These are phyloP conservation scores for Falcunculus frontatus DNA, from an alignment of 2,113 vertebrate genomes.

Conservation along the genomic window DNA sequence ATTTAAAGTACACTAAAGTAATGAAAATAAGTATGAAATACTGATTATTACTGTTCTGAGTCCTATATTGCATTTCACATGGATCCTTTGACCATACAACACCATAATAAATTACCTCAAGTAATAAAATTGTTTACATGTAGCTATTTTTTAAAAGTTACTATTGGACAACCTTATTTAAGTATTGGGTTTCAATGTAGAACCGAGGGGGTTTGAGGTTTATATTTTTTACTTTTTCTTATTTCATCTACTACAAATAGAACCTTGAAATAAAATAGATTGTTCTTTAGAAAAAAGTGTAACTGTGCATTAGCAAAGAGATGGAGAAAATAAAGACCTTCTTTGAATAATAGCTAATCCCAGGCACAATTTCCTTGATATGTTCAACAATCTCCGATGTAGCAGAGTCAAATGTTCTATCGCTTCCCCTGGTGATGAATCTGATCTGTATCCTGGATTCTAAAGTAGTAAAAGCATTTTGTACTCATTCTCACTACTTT, in stretches of 20 bases:
- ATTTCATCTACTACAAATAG: neutral
- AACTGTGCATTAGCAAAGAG: neutral
- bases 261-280: neutral
- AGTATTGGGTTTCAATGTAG: neutral
- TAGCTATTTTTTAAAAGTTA: neutral
- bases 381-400: neutral
- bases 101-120: neutral
- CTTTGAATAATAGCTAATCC: neutral
- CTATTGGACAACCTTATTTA: neutral
- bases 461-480: neutral
- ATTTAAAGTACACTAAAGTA: neutral
- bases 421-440: accelerated
- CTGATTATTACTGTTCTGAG: neutral
- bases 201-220: neutral
- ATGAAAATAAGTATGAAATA: neutral
- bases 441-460: neutral
- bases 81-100: neutral
- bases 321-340: neutral
- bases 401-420: neutral
- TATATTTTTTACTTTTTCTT: neutral
- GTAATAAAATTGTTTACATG: neutral
- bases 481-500: neutral
- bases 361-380: neutral
- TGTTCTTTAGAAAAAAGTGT: neutral
- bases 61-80: neutral